Percentiles rank a stretch among this genome's conserved stretches.
Conservation (phyloP, 1,140 invertebrate genomes). For the Marisa cornuarietis region DNA sequence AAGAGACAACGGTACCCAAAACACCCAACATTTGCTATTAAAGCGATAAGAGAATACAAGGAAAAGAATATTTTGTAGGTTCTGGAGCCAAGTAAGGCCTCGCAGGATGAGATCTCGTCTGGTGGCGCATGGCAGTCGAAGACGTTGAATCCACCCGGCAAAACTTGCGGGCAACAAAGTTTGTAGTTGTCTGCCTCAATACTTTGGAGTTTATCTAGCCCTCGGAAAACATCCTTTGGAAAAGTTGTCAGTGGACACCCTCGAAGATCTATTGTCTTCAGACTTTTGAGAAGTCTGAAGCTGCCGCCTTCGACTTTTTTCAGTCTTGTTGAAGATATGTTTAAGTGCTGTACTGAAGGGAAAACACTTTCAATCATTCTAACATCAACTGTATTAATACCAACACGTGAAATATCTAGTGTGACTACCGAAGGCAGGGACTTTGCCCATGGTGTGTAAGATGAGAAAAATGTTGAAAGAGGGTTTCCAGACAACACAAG, state of each 20-base stretch:
- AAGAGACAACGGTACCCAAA: conserved; percentile 20
- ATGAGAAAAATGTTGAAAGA: background rate
- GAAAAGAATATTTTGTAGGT: conserved; percentile 31
- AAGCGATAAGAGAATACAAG: conserved; percentile 28
- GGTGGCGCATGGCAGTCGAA: conserved; percentile 19
- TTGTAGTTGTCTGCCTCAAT: conserved; percentile 26
- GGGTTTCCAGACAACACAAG: conserved; percentile 20
- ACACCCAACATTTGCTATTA: conserved; percentile 33
- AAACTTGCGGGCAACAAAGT: conserved; percentile 34
- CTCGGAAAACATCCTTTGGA: background rate
- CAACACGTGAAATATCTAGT: conserved; percentile 2
- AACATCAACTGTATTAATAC: background rate
- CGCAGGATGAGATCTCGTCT: conserved; percentile 42
- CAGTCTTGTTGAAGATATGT: background rate
- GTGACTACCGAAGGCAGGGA: background rate
- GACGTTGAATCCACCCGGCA: conserved; percentile 20
- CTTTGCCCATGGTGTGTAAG: background rate
- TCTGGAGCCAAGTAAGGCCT: conserved; percentile 29
- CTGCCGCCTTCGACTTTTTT: background rate
- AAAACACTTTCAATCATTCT: conserved; percentile 2
- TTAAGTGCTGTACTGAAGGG: conserved; percentile 3
- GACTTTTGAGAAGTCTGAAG: conserved; percentile 4
- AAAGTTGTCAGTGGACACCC: conserved; percentile 21
- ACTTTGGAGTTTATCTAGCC: conserved; percentile 3
- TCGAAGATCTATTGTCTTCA: conserved; percentile 16